Conservation (phyloP, 2,797 vertebrate genomes). For the Macropus fuliginosus region DNA sequence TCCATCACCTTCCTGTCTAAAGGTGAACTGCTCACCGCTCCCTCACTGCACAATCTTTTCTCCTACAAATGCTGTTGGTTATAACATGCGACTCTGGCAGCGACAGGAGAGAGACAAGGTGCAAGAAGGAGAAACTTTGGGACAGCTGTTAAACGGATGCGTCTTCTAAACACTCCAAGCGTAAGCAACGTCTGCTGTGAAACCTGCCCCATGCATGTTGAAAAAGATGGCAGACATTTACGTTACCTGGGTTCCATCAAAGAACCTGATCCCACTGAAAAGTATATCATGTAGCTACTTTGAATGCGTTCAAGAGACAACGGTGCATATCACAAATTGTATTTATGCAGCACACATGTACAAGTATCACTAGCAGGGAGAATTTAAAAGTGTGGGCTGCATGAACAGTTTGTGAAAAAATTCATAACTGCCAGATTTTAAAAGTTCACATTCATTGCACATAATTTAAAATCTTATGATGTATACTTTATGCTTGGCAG, state of each 20-base stretch:
- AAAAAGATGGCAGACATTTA: background rate
- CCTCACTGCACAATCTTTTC: background rate
- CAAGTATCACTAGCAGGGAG: background rate
- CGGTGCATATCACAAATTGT: background rate
- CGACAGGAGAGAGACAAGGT: background rate
- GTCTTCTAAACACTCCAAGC: background rate
- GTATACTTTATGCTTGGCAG: background rate
- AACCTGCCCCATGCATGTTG: background rate
- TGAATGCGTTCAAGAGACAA: background rate
- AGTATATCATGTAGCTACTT: background rate
- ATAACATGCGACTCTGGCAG: background rate
- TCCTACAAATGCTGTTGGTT: background rate
- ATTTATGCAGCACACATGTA: background rate
- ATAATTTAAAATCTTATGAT: background rate
- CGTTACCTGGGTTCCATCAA: background rate
- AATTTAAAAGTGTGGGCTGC: background rate
- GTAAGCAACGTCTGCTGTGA: background rate
- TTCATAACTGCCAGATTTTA: background rate
- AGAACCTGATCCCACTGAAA: background rate
- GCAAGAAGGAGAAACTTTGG: background rate
- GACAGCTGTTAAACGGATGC: background rate
- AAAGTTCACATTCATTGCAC: conserved; percentile 7
- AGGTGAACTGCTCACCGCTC: background rate
- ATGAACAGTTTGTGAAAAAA: background rate
- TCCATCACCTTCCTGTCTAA: background rate